phyloP scores from a whole-genome alignment of 2,797 vertebrate species.

The Lemur catta region DNA sequence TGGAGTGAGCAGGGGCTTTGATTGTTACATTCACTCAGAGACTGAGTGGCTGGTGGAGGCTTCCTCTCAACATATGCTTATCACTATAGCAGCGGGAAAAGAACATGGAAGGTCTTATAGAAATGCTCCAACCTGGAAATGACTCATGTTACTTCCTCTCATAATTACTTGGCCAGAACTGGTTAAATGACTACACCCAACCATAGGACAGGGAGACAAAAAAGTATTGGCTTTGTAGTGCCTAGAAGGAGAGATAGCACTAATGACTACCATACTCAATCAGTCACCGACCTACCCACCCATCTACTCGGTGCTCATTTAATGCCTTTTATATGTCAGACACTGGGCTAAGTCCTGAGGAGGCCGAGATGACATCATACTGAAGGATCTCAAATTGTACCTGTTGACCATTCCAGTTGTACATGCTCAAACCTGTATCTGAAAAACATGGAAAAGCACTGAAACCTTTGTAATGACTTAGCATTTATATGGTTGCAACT shows the following conservation, averaged over 20 bases:
- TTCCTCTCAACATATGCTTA: neutral
- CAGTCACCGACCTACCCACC: neutral
- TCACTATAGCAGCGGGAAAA: neutral
- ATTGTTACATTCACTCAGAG: neutral
- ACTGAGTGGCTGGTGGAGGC: neutral
- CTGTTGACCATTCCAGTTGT: neutral
- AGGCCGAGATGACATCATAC: neutral
- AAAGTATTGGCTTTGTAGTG: neutral
- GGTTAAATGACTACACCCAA: neutral
- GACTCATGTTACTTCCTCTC: neutral
- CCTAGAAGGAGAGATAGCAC: neutral
- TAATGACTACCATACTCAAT: neutral
- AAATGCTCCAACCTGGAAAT: neutral
- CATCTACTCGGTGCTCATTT: neutral
- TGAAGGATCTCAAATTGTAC: neutral
- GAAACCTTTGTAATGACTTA: neutral
- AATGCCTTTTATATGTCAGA: neutral
- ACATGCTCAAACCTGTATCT: neutral
- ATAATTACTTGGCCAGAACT: neutral
- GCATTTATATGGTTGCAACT: neutral
- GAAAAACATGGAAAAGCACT: slow-evolving; percentile 29
- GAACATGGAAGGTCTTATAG: neutral
- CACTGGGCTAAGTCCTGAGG: neutral
- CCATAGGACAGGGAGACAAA: neutral
- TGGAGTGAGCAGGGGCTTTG: neutral